Base-by-base conservation (phyloP, 2,113 vertebrate genomes). In the Butorides virescens region DNA sequence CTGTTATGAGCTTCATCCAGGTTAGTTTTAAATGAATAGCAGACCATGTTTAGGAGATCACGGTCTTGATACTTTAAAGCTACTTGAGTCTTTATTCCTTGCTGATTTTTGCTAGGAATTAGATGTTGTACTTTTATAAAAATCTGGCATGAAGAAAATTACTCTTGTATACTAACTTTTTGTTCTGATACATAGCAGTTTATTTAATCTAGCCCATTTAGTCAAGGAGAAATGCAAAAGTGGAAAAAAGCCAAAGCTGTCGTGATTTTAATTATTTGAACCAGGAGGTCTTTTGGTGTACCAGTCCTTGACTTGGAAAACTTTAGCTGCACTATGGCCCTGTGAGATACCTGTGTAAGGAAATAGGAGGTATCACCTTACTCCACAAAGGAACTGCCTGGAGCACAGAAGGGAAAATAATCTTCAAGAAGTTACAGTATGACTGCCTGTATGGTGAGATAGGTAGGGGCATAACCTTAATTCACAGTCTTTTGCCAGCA, bases 201-300 rank as follows among this genome's bases (percentile, higher is more conserved):
- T 83, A 88, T 92, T 90, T 89, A 89, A 68, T 34, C 29, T 79
- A 55, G 34, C 52, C 58, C 15, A 7, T 34, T 32, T 65, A 78
- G 32, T 78, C 44, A 10, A n/a, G 27, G 25, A 70, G 81, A 90
- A 84, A 87, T 61, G 42, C 42, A 52, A 5, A 71, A 80, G 50
- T 59, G 56, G 82, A 87, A 61, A 58, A 90, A 94, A 95, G 61
- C n/a, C 83, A 95, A 68, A 94, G 73, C 88, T 81, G 21, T 79
- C 18, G 20, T 37, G 4, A 67, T 75, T 87, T 86, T 73, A 6
- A 7, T 79, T 75, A 61, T 87, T 78, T 88, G 87, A 93, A 81
- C n/a, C 39, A 39, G 71, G 55, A 59, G 75, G 70, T 71, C 30
- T 92, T 92, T 85, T 5, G 6, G 22, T 79, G 50, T 92, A 61